Percentiles rank a stretch among this genome's conserved stretches.
These are phyloP conservation scores for Lerema accius DNA, from an alignment of 1,140 invertebrate species.

Conservation along the genomic window DNA sequence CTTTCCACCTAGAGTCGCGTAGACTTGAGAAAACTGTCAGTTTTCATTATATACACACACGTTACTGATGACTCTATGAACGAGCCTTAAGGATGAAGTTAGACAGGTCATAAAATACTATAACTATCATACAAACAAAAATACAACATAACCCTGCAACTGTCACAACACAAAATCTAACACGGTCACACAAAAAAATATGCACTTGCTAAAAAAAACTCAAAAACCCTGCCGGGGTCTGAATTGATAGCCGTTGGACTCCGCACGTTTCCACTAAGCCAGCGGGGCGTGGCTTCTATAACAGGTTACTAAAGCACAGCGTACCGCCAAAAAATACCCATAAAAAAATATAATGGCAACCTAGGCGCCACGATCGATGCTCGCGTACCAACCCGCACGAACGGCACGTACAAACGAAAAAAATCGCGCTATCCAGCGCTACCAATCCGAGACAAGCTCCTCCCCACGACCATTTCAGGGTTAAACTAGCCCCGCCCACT, in stretches of 20 bases:
- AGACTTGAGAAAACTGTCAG: neutral
- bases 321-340: conserved; percentile 79
- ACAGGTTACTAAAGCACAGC: conserved; percentile 74
- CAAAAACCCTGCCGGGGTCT: conserved; percentile 62
- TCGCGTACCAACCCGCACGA: conserved; percentile 63
- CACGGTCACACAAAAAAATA: conserved; percentile 62
- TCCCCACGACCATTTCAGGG: conserved; percentile 54
- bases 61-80: neutral
- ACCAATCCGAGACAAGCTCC: conserved; percentile 54
- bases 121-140: conserved; percentile 32
- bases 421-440: conserved; percentile 59
- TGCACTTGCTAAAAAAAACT: conserved; percentile 60
- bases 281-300: conserved; percentile 69
- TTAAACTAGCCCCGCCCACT: conserved; percentile 46
- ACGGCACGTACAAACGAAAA: conserved; percentile 67
- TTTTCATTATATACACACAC: neutral
- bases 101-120: conserved; percentile 21
- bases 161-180: conserved; percentile 62
- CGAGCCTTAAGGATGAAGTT: too few species aligned
- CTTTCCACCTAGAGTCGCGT: neutral
- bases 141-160: conserved; percentile 42
- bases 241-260: conserved; percentile 67
- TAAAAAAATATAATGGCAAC: conserved; percentile 81
- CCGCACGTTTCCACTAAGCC: conserved; percentile 57
- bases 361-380: conserved; percentile 71